Conservation (phyloP, 2,113 vertebrate species). For the Sus scrofa region T2T-Sscrofa CM000815.6:113833501-113834000, state of each 20-base stretch:
- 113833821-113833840: neutral
- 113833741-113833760: neutral
- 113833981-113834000: conserved; percentile 8
- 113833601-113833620: neutral
- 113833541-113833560: neutral
- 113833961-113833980: neutral
- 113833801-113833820: neutral
- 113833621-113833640: neutral
- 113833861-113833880: neutral
- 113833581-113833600: neutral
- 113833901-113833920: neutral
- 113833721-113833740: neutral
- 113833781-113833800: neutral
- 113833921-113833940: neutral
- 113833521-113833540: neutral
- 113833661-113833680: neutral
- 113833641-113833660: neutral
- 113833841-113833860: neutral
- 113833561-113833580: neutral
- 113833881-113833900: neutral
- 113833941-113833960: neutral
- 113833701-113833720: neutral
- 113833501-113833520: neutral
- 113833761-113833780: neutral
- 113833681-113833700: neutral